Conservation (phyloP, 2,113 vertebrate genomes). For the Chionomys nivalis region DNA sequence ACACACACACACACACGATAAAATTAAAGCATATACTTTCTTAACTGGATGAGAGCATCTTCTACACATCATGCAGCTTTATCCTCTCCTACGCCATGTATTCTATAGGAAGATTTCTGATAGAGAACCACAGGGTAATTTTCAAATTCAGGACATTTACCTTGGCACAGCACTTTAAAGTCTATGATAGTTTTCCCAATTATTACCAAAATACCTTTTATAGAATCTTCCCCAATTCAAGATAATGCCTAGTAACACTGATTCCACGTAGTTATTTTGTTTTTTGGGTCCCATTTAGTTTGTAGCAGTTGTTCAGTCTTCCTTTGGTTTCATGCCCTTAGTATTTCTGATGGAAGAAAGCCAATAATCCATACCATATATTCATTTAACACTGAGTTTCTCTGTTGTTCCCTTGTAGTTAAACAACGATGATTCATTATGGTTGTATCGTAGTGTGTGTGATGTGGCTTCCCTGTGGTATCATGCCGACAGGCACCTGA, state of each 20-base stretch:
- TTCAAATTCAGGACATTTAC: not conserved
- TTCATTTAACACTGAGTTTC: not conserved
- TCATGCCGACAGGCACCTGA: not conserved
- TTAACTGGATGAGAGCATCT: not conserved
- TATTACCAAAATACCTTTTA: not conserved
- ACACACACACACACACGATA: not conserved
- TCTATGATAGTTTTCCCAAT: not conserved
- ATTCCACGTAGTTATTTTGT: not conserved
- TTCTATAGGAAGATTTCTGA: not conserved
- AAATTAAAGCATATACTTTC: not conserved
- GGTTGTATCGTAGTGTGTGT: not conserved
- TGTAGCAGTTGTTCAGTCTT: not conserved
- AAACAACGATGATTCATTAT: not conserved
- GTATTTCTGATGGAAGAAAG: not conserved
- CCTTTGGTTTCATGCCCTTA: not conserved
- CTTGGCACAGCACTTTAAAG: not conserved
- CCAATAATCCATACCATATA: not conserved
- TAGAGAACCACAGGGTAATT: not conserved
- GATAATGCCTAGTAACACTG: not conserved
- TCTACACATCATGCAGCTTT: not conserved
- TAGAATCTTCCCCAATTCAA: not conserved
- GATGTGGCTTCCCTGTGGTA: not conserved
- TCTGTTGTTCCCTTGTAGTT: not conserved
- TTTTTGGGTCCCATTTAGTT: not conserved
- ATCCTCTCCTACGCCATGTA: not conserved